Conservation (phyloP, 2,797 vertebrate species). For the Acropternis orthonyx region DNA sequence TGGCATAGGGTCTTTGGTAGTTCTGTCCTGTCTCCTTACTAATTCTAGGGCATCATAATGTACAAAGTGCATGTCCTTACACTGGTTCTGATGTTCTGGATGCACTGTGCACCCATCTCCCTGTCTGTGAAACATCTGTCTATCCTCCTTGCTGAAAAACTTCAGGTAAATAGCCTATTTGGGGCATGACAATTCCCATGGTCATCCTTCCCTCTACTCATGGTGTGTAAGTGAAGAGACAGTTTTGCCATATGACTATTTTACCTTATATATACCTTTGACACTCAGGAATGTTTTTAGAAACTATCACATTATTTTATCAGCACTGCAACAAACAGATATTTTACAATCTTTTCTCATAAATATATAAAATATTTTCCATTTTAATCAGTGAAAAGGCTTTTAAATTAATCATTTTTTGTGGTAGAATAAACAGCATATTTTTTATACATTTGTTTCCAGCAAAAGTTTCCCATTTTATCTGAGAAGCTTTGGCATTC, state of each 20-base stretch:
- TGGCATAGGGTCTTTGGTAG: background rate
- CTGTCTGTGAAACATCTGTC: background rate
- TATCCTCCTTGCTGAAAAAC: background rate
- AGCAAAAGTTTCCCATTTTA: background rate
- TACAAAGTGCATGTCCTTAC: background rate
- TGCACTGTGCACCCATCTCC: background rate
- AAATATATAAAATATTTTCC: background rate
- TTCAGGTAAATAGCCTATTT: background rate
- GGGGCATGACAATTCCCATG: background rate
- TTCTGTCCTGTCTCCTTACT: background rate
- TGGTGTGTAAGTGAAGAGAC: background rate
- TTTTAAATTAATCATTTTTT: background rate
- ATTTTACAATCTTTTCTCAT: background rate
- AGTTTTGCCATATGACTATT: background rate
- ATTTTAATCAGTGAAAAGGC: background rate
- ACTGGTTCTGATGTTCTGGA: background rate
- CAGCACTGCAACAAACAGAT: background rate
- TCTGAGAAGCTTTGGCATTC: background rate
- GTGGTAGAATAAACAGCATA: background rate
- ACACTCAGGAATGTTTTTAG: background rate
- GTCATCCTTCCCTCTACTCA: background rate
- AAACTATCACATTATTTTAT: background rate
- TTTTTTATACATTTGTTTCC: background rate
- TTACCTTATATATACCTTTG: background rate
- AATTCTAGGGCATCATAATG: background rate